These are phyloP conservation scores for Turritopsis rubra DNA, from an alignment of 30 jellyfish, hydroid and myxozoan genomes.

Conservation along the genomic window DNA sequence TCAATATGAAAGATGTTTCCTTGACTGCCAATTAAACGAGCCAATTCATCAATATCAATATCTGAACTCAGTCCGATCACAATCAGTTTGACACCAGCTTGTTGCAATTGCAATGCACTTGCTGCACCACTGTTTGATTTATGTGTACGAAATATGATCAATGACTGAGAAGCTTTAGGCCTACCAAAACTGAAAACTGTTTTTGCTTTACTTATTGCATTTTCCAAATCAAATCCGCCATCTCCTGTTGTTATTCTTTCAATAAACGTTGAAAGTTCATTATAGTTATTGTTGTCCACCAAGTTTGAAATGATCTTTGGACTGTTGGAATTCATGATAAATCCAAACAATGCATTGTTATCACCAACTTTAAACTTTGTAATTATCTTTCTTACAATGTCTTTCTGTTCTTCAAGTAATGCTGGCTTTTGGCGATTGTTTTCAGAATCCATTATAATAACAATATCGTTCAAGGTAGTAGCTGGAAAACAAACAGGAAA, in stretches of 20 bases:
- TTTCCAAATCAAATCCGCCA: background rate
- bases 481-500: background rate
- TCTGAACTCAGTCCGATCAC: constrained; percentile 34
- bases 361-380: background rate
- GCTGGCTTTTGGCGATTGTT: background rate
- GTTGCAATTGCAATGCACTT: background rate
- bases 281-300: background rate
- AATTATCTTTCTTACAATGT: background rate
- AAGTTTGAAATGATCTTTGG: background rate
- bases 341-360: background rate
- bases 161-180: background rate
- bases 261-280: background rate
- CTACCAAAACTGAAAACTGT: background rate
- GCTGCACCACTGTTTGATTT: background rate
- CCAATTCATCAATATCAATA: constrained; percentile 1
- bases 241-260: background rate
- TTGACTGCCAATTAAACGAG: background rate
- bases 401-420: background rate
- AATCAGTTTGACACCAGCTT: constrained; percentile 21
- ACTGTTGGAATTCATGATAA: background rate
- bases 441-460: background rate
- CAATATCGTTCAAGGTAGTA: background rate
- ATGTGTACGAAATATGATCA: constrained; percentile 3
- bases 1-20: constrained; percentile 1
- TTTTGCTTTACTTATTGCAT: background rate